Conservation (phyloP, 2,888 invertebrate genomes). For the Uropetala carovei region DNA sequence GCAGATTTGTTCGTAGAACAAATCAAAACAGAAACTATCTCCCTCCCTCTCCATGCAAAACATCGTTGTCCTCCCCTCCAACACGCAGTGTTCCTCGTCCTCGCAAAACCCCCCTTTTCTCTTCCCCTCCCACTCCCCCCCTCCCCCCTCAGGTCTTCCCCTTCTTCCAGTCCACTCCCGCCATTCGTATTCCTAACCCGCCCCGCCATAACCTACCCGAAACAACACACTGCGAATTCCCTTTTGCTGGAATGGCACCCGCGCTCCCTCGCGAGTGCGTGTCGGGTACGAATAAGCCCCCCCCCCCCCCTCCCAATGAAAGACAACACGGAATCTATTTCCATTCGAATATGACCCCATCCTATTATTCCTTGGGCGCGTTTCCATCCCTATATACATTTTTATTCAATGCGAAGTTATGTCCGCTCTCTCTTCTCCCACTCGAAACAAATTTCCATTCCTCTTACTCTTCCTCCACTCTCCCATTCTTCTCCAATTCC, state of each 20-base stretch:
- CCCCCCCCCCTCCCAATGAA: not conserved
- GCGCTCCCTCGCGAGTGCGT: not conserved
- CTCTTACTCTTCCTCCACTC: too few species aligned
- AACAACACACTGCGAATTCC: conserved; percentile 60
- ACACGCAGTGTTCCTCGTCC: not conserved
- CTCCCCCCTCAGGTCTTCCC: not conserved
- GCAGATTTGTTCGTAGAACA: conserved; percentile 31
- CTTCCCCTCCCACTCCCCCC: not conserved
- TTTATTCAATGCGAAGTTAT: too few species aligned
- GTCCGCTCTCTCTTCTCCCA: too few species aligned
- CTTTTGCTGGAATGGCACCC: conserved; percentile 54
- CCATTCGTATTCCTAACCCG: conserved; percentile 60
- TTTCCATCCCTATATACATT: too few species aligned
- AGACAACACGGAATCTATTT: conserved; percentile 6
- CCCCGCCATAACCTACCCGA: conserved; percentile 62
- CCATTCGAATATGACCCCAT: not conserved
- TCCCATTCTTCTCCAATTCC: too few species aligned
- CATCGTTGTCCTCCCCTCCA: conserved; percentile 25
- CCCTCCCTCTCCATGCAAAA: not conserved
- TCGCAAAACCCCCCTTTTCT: not conserved
- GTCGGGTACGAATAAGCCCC: not conserved
- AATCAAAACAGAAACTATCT: conserved; percentile 46
- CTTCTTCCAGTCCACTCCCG: not conserved
- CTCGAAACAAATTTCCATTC: too few species aligned
- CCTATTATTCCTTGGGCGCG: too few species aligned